Evolutionary conservation across 2,888 invertebrate species (phyloP).

Genomic region (Lasioglossum vierecki): DNA sequence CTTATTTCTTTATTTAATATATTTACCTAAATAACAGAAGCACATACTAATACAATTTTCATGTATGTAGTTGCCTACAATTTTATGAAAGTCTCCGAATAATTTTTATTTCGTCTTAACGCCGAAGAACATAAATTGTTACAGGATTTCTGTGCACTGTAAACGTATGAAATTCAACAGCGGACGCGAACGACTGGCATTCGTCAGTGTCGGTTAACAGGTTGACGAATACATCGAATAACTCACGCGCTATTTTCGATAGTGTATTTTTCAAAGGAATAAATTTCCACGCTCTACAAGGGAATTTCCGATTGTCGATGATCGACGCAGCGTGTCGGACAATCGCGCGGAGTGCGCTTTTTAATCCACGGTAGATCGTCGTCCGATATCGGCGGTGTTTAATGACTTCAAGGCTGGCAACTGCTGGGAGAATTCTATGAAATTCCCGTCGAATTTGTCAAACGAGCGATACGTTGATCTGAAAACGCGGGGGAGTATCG

Average conservation of each 20-base stretch:
- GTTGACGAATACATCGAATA: not conserved
- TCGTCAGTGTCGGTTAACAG: not conserved
- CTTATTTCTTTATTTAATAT: too few relatives aligned
- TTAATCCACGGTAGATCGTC: not conserved
- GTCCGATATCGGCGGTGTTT: not conserved
- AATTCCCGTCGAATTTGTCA: not conserved
- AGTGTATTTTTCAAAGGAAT: not conserved
- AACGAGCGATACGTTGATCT: not conserved
- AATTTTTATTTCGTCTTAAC: not conserved
- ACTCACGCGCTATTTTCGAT: not conserved
- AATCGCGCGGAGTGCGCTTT: not conserved
- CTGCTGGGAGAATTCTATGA: not conserved
- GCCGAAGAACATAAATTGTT: not conserved
- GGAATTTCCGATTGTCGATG: not conserved
- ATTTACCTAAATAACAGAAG: too few relatives aligned
- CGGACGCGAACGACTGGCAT: not conserved
- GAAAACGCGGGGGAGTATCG: conserved; percentile 2
- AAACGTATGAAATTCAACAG: not conserved
- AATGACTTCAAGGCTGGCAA: not conserved
- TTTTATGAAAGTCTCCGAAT: not conserved
- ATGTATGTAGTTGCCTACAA: too few relatives aligned
- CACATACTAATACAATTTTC: too few relatives aligned
- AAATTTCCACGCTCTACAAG: not conserved
- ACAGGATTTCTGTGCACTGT: not conserved
- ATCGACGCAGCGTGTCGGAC: not conserved